Percentiles rank a stretch among this genome's conserved stretches.
Conservation (phyloP, 2,797 vertebrate species). For the Bothrops alternatus region DNA sequence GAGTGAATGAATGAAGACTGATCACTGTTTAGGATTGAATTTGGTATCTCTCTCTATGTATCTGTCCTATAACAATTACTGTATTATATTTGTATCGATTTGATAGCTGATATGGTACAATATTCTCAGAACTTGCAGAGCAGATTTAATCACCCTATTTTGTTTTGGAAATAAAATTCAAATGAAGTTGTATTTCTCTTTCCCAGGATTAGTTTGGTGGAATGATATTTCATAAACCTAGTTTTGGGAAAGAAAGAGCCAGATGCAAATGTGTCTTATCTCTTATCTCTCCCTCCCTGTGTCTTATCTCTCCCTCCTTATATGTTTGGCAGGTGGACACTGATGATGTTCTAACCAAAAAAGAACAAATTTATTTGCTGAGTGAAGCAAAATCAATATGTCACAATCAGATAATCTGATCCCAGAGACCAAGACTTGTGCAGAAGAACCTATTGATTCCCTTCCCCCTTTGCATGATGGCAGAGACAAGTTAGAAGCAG, state of each 20-base stretch:
- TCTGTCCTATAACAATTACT: neutral
- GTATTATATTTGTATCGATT: neutral
- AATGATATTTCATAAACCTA: neutral
- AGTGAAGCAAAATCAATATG: conserved; percentile 80
- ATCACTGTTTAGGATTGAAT: neutral
- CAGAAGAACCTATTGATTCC: too few species aligned
- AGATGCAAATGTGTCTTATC: neutral
- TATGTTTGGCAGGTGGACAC: conserved; percentile 75
- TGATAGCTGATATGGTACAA: neutral
- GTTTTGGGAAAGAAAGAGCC: neutral
- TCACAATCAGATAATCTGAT: conserved; percentile 71
- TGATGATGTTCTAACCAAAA: conserved; percentile 83
- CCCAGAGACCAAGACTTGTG: too few species aligned
- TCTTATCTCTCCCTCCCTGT: neutral
- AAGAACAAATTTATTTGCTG: conserved; percentile 84
- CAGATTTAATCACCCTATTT: neutral
- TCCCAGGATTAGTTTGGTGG: neutral
- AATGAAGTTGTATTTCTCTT: neutral
- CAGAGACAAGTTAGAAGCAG: too few species aligned
- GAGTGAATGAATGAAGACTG: neutral
- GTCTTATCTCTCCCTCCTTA: neutral
- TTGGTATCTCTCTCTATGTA: neutral
- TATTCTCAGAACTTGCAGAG: neutral
- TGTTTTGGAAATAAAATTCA: neutral
- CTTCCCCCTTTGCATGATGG: too few species aligned